These are phyloP conservation scores for Choristoneura rosaceana DNA, from an alignment of 2,888 invertebrate genomes.

Conservation along the genomic window DNA sequence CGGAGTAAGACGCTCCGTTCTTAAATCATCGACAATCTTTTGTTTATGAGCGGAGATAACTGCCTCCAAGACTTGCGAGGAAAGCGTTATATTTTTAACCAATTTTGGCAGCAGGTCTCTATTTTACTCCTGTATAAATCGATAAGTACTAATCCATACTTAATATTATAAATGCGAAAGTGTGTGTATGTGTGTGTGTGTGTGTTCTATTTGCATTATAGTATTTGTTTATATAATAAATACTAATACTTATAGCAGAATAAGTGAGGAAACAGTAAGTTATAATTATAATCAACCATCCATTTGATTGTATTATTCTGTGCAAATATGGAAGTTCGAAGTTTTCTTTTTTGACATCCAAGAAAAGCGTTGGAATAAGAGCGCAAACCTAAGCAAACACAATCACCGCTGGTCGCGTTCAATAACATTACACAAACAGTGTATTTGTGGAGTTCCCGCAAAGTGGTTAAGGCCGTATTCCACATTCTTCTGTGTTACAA, in stretches of 20 bases:
- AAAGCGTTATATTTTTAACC: constrained; percentile 30
- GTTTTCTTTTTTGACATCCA: too few species aligned
- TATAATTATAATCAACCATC: too few species aligned
- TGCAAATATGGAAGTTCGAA: too few species aligned
- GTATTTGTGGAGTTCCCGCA: constrained; percentile 1
- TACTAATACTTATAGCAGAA: too few species aligned
- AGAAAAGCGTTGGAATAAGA: constrained; percentile 20
- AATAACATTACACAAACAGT: constrained; percentile 39
- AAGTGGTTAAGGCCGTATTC: constrained; percentile 22
- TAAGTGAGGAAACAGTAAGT: too few species aligned
- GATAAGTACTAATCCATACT: too few species aligned
- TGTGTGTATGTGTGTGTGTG: too few species aligned
- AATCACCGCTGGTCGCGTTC: constrained; percentile 34
- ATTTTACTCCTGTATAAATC: background rate
- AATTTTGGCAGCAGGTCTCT: background rate
- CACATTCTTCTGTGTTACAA: background rate
- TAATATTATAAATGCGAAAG: too few species aligned
- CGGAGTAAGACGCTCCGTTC: constrained; percentile 19
- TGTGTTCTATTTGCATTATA: too few species aligned
- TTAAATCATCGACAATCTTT: constrained; percentile 41
- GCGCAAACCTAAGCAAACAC: constrained; percentile 33
- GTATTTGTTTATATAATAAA: background rate
- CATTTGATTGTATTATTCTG: too few species aligned
- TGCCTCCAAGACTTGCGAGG: constrained; percentile 24
- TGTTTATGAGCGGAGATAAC: constrained; percentile 42